These are phyloP conservation scores for Phalera bucephala DNA, from an alignment of 2,888 invertebrate genomes.

Conservation along the genomic window DNA sequence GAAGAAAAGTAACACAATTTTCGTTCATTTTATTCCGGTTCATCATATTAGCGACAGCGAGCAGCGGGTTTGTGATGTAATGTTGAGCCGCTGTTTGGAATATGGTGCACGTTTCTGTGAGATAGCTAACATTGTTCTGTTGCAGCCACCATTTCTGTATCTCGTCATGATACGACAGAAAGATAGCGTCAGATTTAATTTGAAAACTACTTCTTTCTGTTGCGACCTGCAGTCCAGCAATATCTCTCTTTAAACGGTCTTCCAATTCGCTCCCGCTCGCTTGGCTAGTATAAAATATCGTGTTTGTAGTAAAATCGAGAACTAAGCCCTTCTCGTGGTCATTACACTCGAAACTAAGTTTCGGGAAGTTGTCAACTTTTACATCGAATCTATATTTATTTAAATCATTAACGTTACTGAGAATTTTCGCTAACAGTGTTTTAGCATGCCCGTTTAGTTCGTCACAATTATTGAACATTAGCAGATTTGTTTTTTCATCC, in stretches of 20 bases:
- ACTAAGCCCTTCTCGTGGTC: neutral
- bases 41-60: too few relatives aligned
- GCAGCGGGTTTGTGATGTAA: too few relatives aligned
- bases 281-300: neutral
- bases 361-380: slow-evolving; percentile 12
- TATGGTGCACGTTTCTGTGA: too few relatives aligned
- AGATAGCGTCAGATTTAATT: neutral
- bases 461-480: neutral
- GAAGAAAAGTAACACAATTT: too few relatives aligned
- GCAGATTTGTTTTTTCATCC: neutral
- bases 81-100: too few relatives aligned
- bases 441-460: slow-evolving; percentile 2
- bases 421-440: slow-evolving; percentile 1
- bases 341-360: slow-evolving; percentile 6
- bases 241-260: too few relatives aligned
- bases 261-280: neutral
- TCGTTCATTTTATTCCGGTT: too few relatives aligned
- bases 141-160: neutral
- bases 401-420: slow-evolving; percentile 2
- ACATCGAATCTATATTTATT: slow-evolving; percentile 8
- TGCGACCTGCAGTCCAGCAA: too few relatives aligned
- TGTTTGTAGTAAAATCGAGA: neutral
- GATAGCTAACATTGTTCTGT: neutral
- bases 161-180: neutral
- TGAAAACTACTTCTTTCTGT: too few relatives aligned